These are phyloP conservation scores for Mustelus asterias DNA, from an alignment of 2,113 vertebrate species.

Conservation along the genomic window DNA sequence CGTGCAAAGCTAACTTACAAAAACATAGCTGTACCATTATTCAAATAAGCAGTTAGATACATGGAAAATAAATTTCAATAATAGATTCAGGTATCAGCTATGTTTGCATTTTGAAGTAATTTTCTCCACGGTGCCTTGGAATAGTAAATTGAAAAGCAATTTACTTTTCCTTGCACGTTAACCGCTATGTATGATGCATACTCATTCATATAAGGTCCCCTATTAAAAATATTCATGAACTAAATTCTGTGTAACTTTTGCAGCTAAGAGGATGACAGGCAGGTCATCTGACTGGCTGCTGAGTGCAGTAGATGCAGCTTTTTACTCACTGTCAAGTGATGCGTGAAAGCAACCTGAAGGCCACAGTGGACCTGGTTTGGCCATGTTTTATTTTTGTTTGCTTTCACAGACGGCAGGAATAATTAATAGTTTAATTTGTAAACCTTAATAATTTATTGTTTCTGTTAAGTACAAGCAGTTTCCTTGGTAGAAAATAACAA, in stretches of 20 bases:
- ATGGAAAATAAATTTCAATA: no score
- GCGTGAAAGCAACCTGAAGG: not conserved
- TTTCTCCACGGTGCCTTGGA: no score
- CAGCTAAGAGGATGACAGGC: not conserved
- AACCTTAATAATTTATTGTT: not conserved
- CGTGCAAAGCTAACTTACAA: no score
- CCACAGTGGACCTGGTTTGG: not conserved
- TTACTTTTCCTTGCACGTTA: not conserved
- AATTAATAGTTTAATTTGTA: not conserved
- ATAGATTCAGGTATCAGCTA: no score
- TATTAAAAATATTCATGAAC: not conserved
- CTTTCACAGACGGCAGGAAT: not conserved
- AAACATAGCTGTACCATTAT: no score
- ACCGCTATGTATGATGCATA: not conserved
- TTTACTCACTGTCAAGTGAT: not conserved
- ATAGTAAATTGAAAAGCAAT: not conserved
- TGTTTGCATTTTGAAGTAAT: no score
- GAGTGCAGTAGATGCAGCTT: not conserved
- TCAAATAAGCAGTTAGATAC: no score
- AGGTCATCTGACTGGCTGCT: not conserved
- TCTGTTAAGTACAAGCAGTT: not conserved
- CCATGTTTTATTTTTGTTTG: not conserved
- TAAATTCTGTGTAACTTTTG: not conserved
- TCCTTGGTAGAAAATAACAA: not conserved
- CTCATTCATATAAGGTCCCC: no score